phyloP scores from a whole-genome alignment of 1,140 invertebrate species.

The Yoshiicerus persimilis region DNA sequence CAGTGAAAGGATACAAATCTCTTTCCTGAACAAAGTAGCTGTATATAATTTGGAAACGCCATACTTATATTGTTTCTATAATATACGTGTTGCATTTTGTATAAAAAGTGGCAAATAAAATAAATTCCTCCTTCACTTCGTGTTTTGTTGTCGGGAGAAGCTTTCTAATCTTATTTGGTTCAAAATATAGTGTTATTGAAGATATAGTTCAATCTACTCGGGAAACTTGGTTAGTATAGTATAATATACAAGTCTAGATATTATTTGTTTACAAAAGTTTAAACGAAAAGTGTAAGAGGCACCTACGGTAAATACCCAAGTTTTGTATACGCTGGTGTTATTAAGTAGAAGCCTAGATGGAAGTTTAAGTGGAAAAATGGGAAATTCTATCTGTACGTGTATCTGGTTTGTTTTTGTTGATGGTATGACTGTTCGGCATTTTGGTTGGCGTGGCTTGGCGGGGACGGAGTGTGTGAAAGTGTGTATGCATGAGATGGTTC shows the following conservation, averaged over 20 bases:
- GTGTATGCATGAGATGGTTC: not conserved
- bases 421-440: not conserved
- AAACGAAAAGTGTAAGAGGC: not conserved
- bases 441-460: not conserved
- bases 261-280: not conserved
- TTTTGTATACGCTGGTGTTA: too few species aligned
- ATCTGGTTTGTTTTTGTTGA: not conserved
- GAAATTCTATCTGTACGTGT: not conserved
- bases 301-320: too few species aligned
- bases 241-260: too few species aligned
- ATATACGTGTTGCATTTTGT: not conserved
- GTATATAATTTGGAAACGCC: too few species aligned
- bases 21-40: too few species aligned
- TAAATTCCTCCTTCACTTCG: not conserved
- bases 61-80: too few species aligned
- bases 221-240: too few species aligned
- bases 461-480: not conserved
- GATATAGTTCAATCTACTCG: too few species aligned
- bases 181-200: not conserved
- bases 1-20: too few species aligned
- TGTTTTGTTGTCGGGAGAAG: not conserved
- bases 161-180: not conserved
- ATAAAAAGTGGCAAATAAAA: not conserved
- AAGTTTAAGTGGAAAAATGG: too few species aligned
- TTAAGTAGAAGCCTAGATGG: not conserved